phyloP scores from a whole-genome alignment of 2,888 invertebrate genomes.

The Drosophila suboccidentalis region DNA sequence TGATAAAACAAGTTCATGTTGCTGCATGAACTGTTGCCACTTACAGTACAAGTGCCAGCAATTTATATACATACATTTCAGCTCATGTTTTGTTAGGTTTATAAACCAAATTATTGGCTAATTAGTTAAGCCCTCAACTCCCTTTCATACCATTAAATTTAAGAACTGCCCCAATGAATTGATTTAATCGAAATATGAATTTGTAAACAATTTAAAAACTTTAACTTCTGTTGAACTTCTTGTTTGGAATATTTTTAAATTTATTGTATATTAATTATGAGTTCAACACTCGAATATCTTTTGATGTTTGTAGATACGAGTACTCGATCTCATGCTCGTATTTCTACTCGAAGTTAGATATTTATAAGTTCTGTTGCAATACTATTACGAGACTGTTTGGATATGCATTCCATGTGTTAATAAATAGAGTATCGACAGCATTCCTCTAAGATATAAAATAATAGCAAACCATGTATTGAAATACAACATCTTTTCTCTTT shows the following conservation, averaged over 20 bases:
- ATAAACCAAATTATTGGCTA: constrained; percentile 68
- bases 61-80: constrained; percentile 17
- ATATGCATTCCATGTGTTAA: constrained; percentile 21
- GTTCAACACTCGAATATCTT: constrained; percentile 23
- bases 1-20: constrained; percentile 74
- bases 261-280: constrained; percentile 45
- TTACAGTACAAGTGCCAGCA: constrained; percentile 9
- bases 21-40: constrained; percentile 39
- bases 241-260: constrained; percentile 15
- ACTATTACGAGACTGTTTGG: constrained; percentile 23
- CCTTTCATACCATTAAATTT: constrained; percentile 33
- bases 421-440: neutral
- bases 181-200: constrained; percentile 1
- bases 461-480: neutral
- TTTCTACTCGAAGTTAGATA: neutral
- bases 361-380: constrained; percentile 37
- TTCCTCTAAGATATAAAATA: neutral
- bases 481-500: neutral
- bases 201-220: constrained; percentile 27
- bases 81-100: constrained; percentile 35
- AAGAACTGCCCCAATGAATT: constrained; percentile 19
- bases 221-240: constrained; percentile 7
- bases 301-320: constrained; percentile 23
- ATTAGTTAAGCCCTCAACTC: constrained; percentile 50
- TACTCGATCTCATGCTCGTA: neutral